Evolutionary conservation across 2,113 vertebrate species (phyloP).

Genomic region (Heterochromis multidens): DNA sequence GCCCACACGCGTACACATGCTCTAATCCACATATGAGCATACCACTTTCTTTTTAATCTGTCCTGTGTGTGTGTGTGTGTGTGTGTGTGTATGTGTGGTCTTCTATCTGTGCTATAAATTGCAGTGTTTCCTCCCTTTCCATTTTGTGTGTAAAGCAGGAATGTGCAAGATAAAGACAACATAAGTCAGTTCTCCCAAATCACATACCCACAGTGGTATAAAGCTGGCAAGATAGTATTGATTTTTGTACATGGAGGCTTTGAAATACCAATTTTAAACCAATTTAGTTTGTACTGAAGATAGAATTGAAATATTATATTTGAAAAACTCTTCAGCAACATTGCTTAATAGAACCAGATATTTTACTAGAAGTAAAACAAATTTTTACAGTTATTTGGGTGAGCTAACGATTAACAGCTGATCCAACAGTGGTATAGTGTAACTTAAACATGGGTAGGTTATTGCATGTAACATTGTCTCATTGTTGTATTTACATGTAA

Average conservation of each 20-base stretch:
- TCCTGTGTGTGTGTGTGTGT: neutral
- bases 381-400: neutral
- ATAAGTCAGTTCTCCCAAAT: neutral
- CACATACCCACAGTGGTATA: neutral
- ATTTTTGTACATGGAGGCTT: neutral
- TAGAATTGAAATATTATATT: neutral
- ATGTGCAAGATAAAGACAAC: neutral
- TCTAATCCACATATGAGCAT: slow-evolving; percentile 65
- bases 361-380: neutral
- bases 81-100: neutral
- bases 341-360: neutral
- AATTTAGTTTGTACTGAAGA: neutral
- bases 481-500: neutral
- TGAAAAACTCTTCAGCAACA: neutral
- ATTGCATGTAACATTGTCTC: too few species aligned
- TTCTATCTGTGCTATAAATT: neutral
- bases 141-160: neutral
- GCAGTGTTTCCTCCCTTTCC: neutral
- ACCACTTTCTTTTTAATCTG: slow-evolving; percentile 65
- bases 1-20: slow-evolving; percentile 11
- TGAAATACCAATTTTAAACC: neutral
- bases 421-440: too few species aligned
- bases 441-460: neutral
- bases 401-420: neutral
- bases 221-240: neutral